phyloP scores from a whole-genome alignment of 2,113 vertebrate species.

The Gila orcuttii region DNA sequence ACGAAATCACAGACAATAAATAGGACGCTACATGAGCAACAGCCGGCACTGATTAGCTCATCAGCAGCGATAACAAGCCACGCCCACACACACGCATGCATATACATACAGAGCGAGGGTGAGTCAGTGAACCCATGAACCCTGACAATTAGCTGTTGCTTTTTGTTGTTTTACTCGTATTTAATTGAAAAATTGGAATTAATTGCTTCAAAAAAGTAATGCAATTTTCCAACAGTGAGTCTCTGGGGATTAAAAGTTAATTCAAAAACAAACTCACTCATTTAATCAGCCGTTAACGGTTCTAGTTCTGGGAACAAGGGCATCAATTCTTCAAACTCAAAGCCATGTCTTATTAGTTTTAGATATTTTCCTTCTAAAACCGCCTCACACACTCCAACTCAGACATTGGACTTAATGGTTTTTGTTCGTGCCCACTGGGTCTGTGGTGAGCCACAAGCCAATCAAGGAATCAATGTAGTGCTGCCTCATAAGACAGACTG shows the following conservation, averaged over 20 bases:
- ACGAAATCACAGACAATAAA: too few species aligned
- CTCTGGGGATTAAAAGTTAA: background rate
- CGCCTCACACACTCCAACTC: slow-evolving; percentile 30
- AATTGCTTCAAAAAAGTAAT: background rate
- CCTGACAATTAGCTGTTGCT: background rate
- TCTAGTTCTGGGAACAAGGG: background rate
- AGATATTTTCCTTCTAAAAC: slow-evolving; percentile 35
- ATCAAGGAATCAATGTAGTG: slow-evolving; percentile 40
- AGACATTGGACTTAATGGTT: slow-evolving; percentile 28
- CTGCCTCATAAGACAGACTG: slow-evolving; percentile 35
- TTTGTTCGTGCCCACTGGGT: slow-evolving; percentile 42
- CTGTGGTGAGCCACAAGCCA: slow-evolving; percentile 53
- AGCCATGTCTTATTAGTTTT: slow-evolving; percentile 43
- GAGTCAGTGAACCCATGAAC: too few species aligned
- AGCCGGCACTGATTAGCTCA: too few species aligned
- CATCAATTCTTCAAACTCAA: slow-evolving; percentile 39
- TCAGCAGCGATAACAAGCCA: too few species aligned
- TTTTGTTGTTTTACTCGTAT: background rate
- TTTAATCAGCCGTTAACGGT: background rate
- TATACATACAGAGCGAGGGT: too few species aligned
- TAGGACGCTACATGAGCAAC: too few species aligned
- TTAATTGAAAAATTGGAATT: background rate
- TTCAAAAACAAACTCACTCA: background rate
- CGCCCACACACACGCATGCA: too few species aligned
- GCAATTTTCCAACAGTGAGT: background rate